A percentile compares a stretch with the other conserved stretches of the same genome.
These are phyloP conservation scores for Andrena trimmerana DNA, from an alignment of 2,888 invertebrate species.

Conservation along the genomic window DNA sequence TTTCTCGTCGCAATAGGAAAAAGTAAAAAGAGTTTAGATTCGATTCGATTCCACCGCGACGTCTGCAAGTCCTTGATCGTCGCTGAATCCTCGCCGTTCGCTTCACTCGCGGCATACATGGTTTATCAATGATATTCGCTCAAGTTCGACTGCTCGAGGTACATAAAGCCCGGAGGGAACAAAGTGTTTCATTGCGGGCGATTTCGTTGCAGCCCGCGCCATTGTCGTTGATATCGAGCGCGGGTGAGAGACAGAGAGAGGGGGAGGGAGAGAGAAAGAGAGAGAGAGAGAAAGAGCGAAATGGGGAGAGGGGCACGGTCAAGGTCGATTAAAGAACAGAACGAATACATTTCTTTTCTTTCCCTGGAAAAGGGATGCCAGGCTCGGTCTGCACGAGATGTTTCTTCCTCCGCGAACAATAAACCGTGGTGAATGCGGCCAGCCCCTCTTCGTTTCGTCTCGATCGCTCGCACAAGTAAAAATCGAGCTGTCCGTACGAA, in stretches of 20 bases:
- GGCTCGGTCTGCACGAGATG: constrained; percentile 23
- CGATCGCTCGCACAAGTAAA: background rate
- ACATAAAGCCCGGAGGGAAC: constrained; percentile 6
- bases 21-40: no score
- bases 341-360: constrained; percentile 46
- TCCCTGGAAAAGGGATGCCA: constrained; percentile 5
- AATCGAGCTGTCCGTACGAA: constrained; percentile 23
- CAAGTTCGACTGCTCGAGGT: constrained; percentile 6
- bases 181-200: constrained; percentile 25
- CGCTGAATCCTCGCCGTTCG: constrained; percentile 7
- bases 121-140: constrained; percentile 21
- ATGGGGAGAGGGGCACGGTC: constrained; percentile 34
- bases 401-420: constrained; percentile 33
- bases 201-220: constrained; percentile 24
- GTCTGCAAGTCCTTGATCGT: background rate
- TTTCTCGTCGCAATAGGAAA: no score
- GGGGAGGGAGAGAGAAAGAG: background rate
- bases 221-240: constrained; percentile 52
- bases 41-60: no score
- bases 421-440: constrained; percentile 33
- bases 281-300: background rate
- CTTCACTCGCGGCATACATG: constrained; percentile 13
- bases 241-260: background rate
- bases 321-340: constrained; percentile 59
- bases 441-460: background rate